These are phyloP conservation scores for Ceuthmochares aereus DNA, from an alignment of 2,113 vertebrate species.

Conservation along the genomic window DNA sequence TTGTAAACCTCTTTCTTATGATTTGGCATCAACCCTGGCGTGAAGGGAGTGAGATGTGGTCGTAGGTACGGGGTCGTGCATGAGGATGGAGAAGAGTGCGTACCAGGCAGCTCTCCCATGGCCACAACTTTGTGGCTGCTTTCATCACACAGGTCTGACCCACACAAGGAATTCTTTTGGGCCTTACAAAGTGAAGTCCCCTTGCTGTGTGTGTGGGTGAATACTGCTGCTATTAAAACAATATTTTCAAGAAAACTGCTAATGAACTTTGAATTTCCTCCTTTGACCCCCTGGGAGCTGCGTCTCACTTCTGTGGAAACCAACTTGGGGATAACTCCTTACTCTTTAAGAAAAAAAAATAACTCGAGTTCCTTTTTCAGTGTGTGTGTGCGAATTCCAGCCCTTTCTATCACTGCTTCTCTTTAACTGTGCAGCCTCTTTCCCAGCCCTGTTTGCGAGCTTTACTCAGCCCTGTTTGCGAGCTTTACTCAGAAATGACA, in stretches of 20 bases:
- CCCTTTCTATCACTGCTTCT: neutral
- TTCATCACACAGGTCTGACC: neutral
- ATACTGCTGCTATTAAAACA: neutral
- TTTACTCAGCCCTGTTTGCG: neutral
- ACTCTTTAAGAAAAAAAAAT: neutral
- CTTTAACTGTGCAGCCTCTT: neutral
- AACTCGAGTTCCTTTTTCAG: slow-evolving; percentile 12
- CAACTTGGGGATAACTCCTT: neutral
- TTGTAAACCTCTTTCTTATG: neutral
- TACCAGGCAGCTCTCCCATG: neutral
- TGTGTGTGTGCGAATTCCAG: neutral
- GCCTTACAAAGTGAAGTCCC: neutral
- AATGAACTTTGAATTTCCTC: slow-evolving; percentile 10
- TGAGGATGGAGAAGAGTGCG: neutral
- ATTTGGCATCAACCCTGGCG: fast-evolving
- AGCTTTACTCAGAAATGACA: neutral
- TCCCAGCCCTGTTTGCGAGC: neutral
- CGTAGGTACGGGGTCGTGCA: fast-evolving
- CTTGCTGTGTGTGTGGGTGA: fast-evolving
- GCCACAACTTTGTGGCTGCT: neutral
- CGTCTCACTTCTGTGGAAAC: slow-evolving; percentile 27
- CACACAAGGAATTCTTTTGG: neutral
- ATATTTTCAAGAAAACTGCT: neutral
- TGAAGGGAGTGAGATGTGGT: neutral
- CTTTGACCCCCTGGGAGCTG: neutral